These are phyloP conservation scores for Zaprionus ornatus DNA, from an alignment of 1,140 invertebrate genomes.

Conservation along the genomic window DNA sequence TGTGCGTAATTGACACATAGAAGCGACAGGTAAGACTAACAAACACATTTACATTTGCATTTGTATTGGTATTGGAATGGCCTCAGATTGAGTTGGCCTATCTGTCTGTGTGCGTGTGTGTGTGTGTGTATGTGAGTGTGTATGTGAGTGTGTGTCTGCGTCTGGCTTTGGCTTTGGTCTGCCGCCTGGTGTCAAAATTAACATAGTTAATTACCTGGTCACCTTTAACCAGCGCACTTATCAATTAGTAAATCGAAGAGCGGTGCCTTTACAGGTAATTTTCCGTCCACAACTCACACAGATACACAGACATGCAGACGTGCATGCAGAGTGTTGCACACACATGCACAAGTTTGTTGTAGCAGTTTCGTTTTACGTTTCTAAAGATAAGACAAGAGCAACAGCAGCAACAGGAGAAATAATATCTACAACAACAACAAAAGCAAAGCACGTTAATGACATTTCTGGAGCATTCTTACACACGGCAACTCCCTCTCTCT, in stretches of 20 bases:
- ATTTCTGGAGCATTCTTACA: slow-evolving; percentile 68
- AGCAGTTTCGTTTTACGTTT: slow-evolving; percentile 52
- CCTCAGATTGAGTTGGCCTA: background rate
- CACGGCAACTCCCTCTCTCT: slow-evolving; percentile 16
- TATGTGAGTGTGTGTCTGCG: background rate
- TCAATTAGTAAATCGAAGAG: slow-evolving; percentile 58
- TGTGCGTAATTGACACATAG: slow-evolving; percentile 41
- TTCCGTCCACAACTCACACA: slow-evolving; percentile 41
- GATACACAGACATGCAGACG: background rate
- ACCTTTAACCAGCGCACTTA: slow-evolving; percentile 47
- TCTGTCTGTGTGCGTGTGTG: background rate
- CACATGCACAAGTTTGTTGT: slow-evolving; percentile 9
- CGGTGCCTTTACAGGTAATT: slow-evolving; percentile 68
- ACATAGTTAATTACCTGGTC: slow-evolving; percentile 64
- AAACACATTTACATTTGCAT: slow-evolving; percentile 5
- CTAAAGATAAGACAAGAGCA: slow-evolving; percentile 52
- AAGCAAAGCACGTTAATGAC: slow-evolving; percentile 69
- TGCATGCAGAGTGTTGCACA: slow-evolving; percentile 2
- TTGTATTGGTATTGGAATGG: background rate
- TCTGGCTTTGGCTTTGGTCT: slow-evolving; percentile 11
- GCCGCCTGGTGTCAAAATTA: slow-evolving; percentile 49
- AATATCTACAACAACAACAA: slow-evolving; percentile 20
- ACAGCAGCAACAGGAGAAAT: slow-evolving; percentile 21
- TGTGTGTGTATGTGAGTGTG: background rate
- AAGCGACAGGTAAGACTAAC: slow-evolving; percentile 45